Conservation (phyloP, 2,113 vertebrate species). For the human region GRCh38 chr1:92551501-92552000, state of each 20-base stretch:
- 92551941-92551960: not conserved
- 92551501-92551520: constrained; percentile 7
- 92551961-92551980: not conserved
- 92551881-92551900: not conserved
- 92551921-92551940: not conserved
- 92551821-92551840: constrained; percentile 3
- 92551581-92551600: not conserved
- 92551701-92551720: not conserved
- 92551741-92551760: not conserved
- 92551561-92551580: not conserved
- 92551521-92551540: not conserved
- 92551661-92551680: constrained; percentile 19
- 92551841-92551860: not conserved
- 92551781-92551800: not conserved
- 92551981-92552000: not conserved
- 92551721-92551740: not conserved
- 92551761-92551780: constrained; percentile 3
- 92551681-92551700: not conserved
- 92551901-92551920: constrained; percentile 12
- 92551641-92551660: not conserved
- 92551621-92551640: not conserved
- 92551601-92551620: not conserved
- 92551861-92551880: constrained; percentile 3
- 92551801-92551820: not conserved
- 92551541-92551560: not conserved